phyloP scores from a whole-genome alignment of 2,797 vertebrate species.

The Basileuterus tristriatus region DNA sequence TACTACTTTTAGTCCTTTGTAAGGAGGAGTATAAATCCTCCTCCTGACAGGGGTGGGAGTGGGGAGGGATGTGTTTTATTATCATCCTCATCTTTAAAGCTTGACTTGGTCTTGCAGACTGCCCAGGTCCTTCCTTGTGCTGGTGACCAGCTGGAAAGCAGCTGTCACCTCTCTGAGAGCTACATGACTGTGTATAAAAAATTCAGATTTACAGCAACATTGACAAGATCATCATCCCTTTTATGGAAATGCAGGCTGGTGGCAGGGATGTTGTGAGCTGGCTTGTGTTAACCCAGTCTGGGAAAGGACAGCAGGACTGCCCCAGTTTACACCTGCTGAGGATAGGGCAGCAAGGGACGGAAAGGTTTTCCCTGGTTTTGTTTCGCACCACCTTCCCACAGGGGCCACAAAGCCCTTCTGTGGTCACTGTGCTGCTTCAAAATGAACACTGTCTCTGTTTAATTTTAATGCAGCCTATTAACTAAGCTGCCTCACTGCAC shows the following conservation, averaged over 20 bases:
- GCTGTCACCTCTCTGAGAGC: constrained; percentile 5
- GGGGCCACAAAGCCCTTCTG: rapidly evolving
- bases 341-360: not conserved
- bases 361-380: not conserved
- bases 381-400: not conserved
- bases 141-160: constrained; percentile 3
- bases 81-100: not conserved
- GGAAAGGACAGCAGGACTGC: not conserved
- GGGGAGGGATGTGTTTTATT: not conserved
- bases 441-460: constrained; percentile 16
- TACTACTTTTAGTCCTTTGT: constrained; percentile 26
- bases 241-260: not conserved
- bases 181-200: rapidly evolving
- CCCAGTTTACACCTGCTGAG: not conserved
- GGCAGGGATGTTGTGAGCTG: not conserved
- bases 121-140: not conserved
- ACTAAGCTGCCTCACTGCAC: constrained; percentile 13
- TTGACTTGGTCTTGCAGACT: not conserved
- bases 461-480: constrained; percentile 56
- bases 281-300: not conserved
- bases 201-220: not conserved
- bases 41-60: constrained; percentile 22
- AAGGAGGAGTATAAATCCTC: constrained; percentile 32
- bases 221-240: not conserved
- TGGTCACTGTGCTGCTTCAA: rapidly evolving